These are phyloP conservation scores for Elymnias hypermnestra DNA, from an alignment of 1,140 invertebrate species.

Conservation along the genomic window DNA sequence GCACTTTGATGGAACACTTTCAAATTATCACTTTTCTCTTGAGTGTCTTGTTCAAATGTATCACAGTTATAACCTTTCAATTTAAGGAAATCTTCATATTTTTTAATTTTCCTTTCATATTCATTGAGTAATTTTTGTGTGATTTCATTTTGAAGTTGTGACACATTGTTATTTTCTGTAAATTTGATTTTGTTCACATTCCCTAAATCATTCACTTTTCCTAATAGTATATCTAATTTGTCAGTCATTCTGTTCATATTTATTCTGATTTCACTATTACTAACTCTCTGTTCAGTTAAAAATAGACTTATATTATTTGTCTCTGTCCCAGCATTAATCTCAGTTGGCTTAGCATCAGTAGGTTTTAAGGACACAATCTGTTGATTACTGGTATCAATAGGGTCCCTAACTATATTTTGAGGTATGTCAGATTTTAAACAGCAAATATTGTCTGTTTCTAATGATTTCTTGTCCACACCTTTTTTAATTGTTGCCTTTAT, in stretches of 20 bases:
- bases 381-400: constrained; percentile 23
- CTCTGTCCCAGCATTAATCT: constrained; percentile 6
- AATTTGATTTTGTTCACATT: constrained; percentile 17
- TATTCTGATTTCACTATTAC: constrained; percentile 58
- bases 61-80: constrained; percentile 31
- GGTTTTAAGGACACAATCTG: constrained; percentile 32
- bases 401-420: constrained; percentile 8
- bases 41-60: constrained; percentile 21
- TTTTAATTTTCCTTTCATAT: constrained; percentile 60
- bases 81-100: constrained; percentile 47
- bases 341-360: constrained; percentile 1
- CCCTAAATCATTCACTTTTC: constrained; percentile 33
- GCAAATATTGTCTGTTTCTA: constrained; percentile 19
- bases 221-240: constrained; percentile 47
- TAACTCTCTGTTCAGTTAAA: constrained; percentile 61
- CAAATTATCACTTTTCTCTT: too few relatives aligned
- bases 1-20: constrained; percentile 6
- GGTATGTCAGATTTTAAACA: constrained; percentile 17
- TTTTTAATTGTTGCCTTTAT: constrained; percentile 32
- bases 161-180: constrained; percentile 4
- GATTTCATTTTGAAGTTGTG: constrained; percentile 40
- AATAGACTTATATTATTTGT: constrained; percentile 36
- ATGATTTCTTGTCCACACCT: constrained; percentile 26
- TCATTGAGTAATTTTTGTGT: constrained; percentile 48
- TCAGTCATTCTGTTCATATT: constrained; percentile 55